Base-by-base conservation (phyloP, 2,113 vertebrate species). In the Myrmecophaga tridactyla region DNA sequence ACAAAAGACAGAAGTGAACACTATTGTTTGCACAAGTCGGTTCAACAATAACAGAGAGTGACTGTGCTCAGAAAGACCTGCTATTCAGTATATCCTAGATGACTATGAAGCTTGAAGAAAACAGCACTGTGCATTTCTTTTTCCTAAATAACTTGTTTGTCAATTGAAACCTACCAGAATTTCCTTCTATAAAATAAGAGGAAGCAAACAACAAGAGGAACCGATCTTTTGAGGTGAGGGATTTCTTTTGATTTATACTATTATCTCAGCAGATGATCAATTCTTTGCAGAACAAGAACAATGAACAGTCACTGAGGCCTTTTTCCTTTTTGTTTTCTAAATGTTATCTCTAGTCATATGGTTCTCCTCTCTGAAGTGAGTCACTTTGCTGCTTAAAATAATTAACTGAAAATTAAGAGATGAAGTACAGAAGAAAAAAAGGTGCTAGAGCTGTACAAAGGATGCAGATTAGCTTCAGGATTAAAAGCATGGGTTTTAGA, bases 341-440 rank as follows among this genome's bases (percentile, higher is more conserved):
- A 9, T 48, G 69, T 69, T 60, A 58, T 82, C 39, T 90, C 56
- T 51, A 56, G 77, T 76, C 67, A 63, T 46, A 81, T 2, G 69
- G 82, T 62, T 11, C 83, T 58, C 91, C 93, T 73, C 65, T 69
- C 48, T 75, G 67, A 90, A 96, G 27, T 86, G 94, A 95, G 89
- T 46, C 88, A 72, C 3, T 95, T 2, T 56, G 76, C 48, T 85
- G 80, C 84, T 97, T 84, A 88, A 93, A 94, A 89, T 65, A 97
- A 94, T 53, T 48, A 95, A 78, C 69, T 36, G 70, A 20, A 39
- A 69, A 88, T 89, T 58, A 73, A 69, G 48, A 93, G 89, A 86
- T 70, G 29, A 73, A 82, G 89, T 27, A 36, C 46, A 77, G 36
- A 94, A 91, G 53, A 21, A 0, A 9, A 31, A 78, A 31, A 1